Conservation (phyloP, 2,113 vertebrate genomes). For the Lagenorhynchus albirostris region DNA sequence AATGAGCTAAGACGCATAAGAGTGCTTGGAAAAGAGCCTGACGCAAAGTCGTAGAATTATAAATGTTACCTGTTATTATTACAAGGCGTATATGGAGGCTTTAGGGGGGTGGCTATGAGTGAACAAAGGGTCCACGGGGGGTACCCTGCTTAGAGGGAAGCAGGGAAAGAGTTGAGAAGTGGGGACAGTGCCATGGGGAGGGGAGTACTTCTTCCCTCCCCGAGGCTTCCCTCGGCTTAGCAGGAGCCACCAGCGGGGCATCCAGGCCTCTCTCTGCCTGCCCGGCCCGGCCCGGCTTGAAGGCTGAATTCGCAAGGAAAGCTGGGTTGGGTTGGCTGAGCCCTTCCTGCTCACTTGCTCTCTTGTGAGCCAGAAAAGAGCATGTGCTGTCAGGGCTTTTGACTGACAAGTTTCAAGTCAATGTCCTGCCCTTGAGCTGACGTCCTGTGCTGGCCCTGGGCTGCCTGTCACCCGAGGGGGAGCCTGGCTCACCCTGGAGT, state of each 20-base stretch:
- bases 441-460: neutral
- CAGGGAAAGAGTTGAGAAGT: neutral
- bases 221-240: neutral
- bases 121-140: neutral
- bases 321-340: neutral
- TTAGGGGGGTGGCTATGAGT: neutral
- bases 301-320: neutral
- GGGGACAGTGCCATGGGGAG: neutral
- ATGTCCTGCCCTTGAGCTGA: neutral
- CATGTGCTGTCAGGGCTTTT: neutral
- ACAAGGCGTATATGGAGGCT: rapidly evolving
- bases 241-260: too few species aligned
- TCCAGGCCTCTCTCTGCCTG: neutral
- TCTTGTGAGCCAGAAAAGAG: neutral
- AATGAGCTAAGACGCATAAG: neutral
- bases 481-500: neutral
- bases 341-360: neutral
- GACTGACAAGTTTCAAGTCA: neutral
- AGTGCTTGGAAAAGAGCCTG: neutral
- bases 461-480: neutral
- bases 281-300: too few species aligned
- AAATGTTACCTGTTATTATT: too few species aligned
- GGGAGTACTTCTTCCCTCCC: neutral
- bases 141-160: neutral
- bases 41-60: too few species aligned